Conservation (phyloP, 2,797 vertebrate genomes). For the Echiichthys vipera region DNA sequence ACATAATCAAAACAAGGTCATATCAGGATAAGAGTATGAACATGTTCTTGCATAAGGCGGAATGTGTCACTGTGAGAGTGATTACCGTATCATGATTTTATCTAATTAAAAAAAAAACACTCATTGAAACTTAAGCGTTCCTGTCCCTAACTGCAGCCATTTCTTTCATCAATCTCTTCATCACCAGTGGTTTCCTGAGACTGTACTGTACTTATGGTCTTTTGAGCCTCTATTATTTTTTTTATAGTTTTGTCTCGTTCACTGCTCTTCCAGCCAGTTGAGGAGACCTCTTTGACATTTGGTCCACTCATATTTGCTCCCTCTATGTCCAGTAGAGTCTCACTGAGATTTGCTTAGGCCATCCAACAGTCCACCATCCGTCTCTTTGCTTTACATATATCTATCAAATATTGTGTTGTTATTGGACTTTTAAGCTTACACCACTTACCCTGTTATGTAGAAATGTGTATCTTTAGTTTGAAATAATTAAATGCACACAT, state of each 20-base stretch:
- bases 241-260: too few relatives aligned
- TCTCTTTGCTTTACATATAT: neutral
- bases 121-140: too few relatives aligned
- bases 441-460: neutral
- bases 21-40: too few relatives aligned
- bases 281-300: neutral
- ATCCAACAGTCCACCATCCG: neutral
- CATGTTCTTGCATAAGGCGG: too few relatives aligned
- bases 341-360: neutral
- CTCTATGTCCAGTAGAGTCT: neutral
- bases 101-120: too few relatives aligned
- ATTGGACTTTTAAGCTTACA: neutral
- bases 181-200: neutral
- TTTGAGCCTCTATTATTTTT: neutral
- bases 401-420: neutral
- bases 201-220: neutral
- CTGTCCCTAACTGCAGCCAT: neutral
- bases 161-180: neutral
- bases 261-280: neutral
- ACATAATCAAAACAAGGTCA: too few relatives aligned
- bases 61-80: too few relatives aligned
- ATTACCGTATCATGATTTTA: too few relatives aligned
- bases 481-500: slow-evolving; percentile 1
- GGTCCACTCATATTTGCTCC: neutral
- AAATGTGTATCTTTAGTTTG: neutral